phyloP scores from a whole-genome alignment of 2,797 vertebrate species.

The Lutjanus argentimaculatus region DNA sequence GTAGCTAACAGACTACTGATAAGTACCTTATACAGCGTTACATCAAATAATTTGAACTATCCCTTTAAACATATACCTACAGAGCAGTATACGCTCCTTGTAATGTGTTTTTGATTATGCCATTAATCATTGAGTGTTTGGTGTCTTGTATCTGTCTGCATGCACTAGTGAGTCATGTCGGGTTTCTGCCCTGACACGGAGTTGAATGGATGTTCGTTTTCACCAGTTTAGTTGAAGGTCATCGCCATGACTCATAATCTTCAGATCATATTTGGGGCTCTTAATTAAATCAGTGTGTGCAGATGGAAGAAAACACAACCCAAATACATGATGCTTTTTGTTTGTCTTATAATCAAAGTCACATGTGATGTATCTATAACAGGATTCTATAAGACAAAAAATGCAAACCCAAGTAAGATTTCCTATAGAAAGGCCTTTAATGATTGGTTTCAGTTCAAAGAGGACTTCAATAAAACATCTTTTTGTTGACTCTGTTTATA shows the following conservation, averaged over 20 bases:
- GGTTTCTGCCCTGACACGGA: constrained; percentile 40
- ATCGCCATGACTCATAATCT: constrained; percentile 67
- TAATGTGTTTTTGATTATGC: constrained; percentile 52
- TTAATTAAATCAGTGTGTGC: constrained; percentile 72
- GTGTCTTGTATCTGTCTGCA: constrained; percentile 62
- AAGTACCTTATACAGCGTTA: too few relatives aligned
- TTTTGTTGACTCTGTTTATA: neutral
- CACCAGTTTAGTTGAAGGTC: constrained; percentile 59
- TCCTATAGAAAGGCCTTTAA: neutral
- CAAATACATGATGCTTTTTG: constrained; percentile 47
- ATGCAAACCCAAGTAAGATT: constrained; percentile 2
- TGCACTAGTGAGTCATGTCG: constrained; percentile 66
- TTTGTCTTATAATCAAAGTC: constrained; percentile 61
- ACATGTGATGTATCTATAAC: constrained; percentile 40
- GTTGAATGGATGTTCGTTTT: constrained; percentile 61
- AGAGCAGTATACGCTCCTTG: neutral
- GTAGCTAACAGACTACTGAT: too few relatives aligned
- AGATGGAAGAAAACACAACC: constrained; percentile 34
- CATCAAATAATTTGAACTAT: too few relatives aligned
- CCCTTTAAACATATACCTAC: constrained; percentile 21
- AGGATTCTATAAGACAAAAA: constrained; percentile 2
- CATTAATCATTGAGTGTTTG: constrained; percentile 52
- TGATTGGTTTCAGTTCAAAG: neutral
- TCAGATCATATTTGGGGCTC: constrained; percentile 61
- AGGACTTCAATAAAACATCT: constrained; percentile 6